Evolutionary conservation across 2,888 invertebrate genomes (phyloP), one percentile per base, ranked within the genome.

Genomic region (Troides helena): DNA sequence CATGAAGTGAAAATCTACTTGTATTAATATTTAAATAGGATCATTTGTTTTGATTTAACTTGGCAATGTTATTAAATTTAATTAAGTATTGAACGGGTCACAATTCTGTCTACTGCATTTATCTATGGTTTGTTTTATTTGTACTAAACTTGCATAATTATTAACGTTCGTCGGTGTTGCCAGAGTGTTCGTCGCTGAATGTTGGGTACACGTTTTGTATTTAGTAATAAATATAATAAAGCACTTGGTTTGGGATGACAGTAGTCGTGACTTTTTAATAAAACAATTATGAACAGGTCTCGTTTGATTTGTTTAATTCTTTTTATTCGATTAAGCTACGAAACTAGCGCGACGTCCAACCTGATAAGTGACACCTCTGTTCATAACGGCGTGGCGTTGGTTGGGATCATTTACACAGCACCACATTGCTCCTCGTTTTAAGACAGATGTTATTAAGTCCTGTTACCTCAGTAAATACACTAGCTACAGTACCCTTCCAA

Each of bases 211-310:
- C 75, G 74, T 79, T 79, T 81, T 86, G 76, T 85, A 82, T 82
- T 82, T 81, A 79, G 77, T 79, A 75, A 78, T 81, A 81, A 68
- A 58, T 62, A 62, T 39, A 18, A 78, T 81, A 81, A 82, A 85
- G 89, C 92, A 91, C 90, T 84, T 88, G 92, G 92, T 92, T 90
- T 89, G 86, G 90, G 92, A 88, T 90, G 92, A 86, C 86, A 88
- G 88, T 89, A 90, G 87, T 83, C 83, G 85, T 82, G 83, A 88
- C 87, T 89, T 85, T 83, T 78, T 82, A 88, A 88, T 88, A 89
- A 89, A 87, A 86, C 82, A 82, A 86, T 88, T 79, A 81, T 83
- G 79, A 80, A 66, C 65, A 0, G 68, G 65, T 39, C 75, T 74
- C 65, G 46, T 78, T 75, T 79, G 72, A 64, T 74, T 76, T 74